phyloP scores from a whole-genome alignment of 2,113 vertebrate genomes.

The Psilopogon haemacephalus region DNA sequence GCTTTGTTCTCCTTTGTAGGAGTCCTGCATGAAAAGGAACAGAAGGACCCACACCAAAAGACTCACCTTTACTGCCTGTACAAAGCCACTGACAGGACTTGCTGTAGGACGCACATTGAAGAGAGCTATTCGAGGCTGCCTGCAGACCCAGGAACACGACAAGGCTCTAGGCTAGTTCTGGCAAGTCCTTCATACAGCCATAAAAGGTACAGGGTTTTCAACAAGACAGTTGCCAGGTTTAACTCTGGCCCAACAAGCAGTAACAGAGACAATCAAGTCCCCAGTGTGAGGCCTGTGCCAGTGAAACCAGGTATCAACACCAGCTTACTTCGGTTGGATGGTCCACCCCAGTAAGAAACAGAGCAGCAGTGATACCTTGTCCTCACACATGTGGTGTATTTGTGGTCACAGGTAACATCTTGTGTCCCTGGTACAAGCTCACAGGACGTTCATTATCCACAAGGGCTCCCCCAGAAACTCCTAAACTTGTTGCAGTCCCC shows the following conservation, averaged over 20 bases:
- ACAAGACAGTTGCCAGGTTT: fast-evolving
- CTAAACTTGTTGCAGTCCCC: background rate
- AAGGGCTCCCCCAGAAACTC: background rate
- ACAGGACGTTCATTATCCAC: background rate
- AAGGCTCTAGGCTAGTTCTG: background rate
- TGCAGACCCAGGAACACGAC: background rate
- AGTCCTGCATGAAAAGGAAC: background rate
- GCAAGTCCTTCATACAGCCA: background rate
- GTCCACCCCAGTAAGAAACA: background rate
- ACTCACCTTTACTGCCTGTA: background rate
- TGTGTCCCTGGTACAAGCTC: fast-evolving
- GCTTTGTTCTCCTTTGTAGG: background rate
- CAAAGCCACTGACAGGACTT: background rate
- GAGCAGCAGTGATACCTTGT: fast-evolving
- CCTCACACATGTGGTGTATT: background rate
- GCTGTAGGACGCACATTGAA: background rate
- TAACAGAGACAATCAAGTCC: fast-evolving
- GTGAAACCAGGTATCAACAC: background rate
- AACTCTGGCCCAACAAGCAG: background rate
- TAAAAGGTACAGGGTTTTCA: background rate
- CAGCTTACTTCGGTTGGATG: fast-evolving
- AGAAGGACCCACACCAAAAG: background rate
- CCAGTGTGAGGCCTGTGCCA: background rate
- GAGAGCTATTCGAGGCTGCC: background rate
- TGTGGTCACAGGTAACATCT: background rate